Conservation (phyloP, 2,113 vertebrate genomes). For the Pitta sordida region DNA sequence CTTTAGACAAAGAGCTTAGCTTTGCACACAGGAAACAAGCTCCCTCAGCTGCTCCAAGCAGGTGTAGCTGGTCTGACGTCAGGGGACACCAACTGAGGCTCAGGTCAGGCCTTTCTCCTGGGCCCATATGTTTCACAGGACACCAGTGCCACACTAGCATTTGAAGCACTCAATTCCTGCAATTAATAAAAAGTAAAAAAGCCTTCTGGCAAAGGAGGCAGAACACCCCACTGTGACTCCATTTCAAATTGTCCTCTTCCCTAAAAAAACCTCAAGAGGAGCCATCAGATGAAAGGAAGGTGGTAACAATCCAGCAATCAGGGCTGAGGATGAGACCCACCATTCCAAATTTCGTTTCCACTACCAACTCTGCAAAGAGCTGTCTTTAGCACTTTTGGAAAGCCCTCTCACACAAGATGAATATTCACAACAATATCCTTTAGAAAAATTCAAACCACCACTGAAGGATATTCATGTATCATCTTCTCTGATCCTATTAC, state of each 20-base stretch:
- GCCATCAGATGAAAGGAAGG: background rate
- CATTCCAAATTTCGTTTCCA: background rate
- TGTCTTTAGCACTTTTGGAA: background rate
- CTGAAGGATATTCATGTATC: background rate
- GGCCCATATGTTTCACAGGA: background rate
- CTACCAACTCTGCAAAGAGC: background rate
- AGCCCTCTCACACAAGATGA: background rate
- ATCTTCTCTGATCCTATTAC: background rate
- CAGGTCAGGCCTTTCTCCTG: background rate
- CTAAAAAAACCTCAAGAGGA: background rate
- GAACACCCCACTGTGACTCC: background rate
- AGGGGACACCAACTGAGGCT: background rate
- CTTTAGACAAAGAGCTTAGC: background rate
- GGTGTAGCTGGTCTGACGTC: background rate
- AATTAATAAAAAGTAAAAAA: background rate
- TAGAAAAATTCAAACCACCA: background rate
- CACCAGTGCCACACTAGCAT: rapidly evolving
- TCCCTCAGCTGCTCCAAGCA: background rate
- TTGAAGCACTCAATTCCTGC: background rate
- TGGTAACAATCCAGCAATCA: background rate
- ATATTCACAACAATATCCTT: background rate
- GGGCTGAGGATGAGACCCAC: background rate
- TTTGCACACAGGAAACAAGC: background rate
- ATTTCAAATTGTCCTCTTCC: background rate
- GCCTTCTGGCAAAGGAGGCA: background rate